Base-by-base conservation (phyloP, 2,888 invertebrate species). In the Metallyticus violacea region DNA sequence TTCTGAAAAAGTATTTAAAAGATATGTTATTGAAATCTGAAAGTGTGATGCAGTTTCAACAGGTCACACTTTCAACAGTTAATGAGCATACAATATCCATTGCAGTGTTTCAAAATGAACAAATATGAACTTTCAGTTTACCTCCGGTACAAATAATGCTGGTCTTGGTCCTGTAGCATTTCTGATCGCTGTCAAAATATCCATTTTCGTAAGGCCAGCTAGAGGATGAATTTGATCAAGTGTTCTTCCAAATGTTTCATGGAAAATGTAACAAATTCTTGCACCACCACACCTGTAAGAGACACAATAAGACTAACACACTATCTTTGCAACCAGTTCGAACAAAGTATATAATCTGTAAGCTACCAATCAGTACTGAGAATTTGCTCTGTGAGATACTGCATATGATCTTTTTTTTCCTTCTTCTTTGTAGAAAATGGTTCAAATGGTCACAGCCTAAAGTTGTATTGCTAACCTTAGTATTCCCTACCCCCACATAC, bases 191-290 rank as follows among this genome's bases (percentile, higher is more conserved):
- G 99, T 99, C 88, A 99, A 93, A 90, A 99, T 99, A 91, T 99
- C 99, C 95, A 97, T 95, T 91, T 97, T 97, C 0, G 97, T 97
- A 25, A 99, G 93, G 90, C 97, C 98, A 86, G 96, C 95, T 90
- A 99, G 93, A 3, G 99, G 99, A 93, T 99, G 98, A 90, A 99
- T 98, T 1, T 96, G 97, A 91, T 98, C 98, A 89, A 99, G 92
- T 0, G 99, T 98, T 90, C 96, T 94, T 4, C 99, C 99, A 91
- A 99, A 99, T 0, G 99, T 99, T 92, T 99, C 99, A 91, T 99
- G 99, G 93, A 99, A 99, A 91, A 99, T 99, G 91, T 99, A 99
- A 91, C 99, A 99, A 90, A 99, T 99, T 89, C 99, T 94, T 6
- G 99, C 99, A n/a, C 99, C 99, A 0, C 85, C 85, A 29, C 85